These are phyloP conservation scores for Miltochrista miniata DNA, from an alignment of 2,888 invertebrate species.

Conservation along the genomic window DNA sequence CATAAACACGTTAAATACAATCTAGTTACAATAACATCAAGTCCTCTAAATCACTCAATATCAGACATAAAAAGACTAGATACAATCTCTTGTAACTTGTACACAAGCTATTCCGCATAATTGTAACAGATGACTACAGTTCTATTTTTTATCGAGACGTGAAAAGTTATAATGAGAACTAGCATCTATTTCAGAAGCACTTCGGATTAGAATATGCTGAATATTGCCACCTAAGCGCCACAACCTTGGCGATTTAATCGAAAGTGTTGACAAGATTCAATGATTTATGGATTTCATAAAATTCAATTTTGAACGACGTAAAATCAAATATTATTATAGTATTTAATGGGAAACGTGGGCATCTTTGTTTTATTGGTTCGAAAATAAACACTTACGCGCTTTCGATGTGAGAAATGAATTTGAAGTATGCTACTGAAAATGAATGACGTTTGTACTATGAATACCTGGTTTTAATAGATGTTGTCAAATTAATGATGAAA, in stretches of 20 bases:
- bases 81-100: slow-evolving; percentile 39
- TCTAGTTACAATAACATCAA: slow-evolving; percentile 28
- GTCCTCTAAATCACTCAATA: slow-evolving; percentile 49
- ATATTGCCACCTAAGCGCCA: slow-evolving; percentile 49
- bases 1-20: slow-evolving; percentile 21
- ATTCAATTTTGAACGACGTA: slow-evolving; percentile 64
- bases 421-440: slow-evolving; percentile 32
- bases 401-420: slow-evolving; percentile 43
- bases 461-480: slow-evolving; percentile 40
- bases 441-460: slow-evolving; percentile 34
- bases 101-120: slow-evolving; percentile 50
- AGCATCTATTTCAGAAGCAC: slow-evolving; percentile 71
- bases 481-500: slow-evolving; percentile 25
- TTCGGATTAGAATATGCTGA: slow-evolving; percentile 70
- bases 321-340: slow-evolving; percentile 69
- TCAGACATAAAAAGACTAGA: slow-evolving; percentile 42
- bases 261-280: slow-evolving; percentile 74
- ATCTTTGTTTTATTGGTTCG: slow-evolving; percentile 63
- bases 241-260: slow-evolving; percentile 75
- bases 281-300: slow-evolving; percentile 75
- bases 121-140: slow-evolving; percentile 72
- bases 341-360: slow-evolving; percentile 61
- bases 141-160: slow-evolving; percentile 72
- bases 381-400: slow-evolving; percentile 53
- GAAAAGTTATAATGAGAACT: slow-evolving; percentile 76